Evolutionary conservation across 2,797 vertebrate genomes (phyloP).

Genomic region (Chelonia mydas): DNA sequence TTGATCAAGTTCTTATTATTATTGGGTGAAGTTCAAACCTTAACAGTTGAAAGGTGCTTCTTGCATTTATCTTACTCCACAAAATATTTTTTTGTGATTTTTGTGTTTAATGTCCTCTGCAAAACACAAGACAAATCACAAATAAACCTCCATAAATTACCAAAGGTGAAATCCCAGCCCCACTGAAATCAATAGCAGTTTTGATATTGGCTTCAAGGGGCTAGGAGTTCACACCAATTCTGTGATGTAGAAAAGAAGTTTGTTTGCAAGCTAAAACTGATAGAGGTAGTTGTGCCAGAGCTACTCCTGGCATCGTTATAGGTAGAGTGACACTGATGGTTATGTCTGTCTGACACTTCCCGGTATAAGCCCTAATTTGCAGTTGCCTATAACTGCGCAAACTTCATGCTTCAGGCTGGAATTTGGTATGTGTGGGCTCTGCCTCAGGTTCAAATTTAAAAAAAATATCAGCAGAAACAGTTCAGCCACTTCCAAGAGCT

Average conservation of each 20-base stretch:
- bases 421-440: neutral
- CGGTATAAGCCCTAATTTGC: neutral
- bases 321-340: neutral
- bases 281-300: conserved; percentile 1
- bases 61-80: conserved; percentile 52
- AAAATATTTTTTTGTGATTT: conserved; percentile 69
- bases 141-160: conserved; percentile 6
- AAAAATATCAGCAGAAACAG: neutral
- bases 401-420: neutral
- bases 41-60: conserved; percentile 67
- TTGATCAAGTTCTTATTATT: conserved; percentile 78
- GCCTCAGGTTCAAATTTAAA: neutral
- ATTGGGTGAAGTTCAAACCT: conserved; percentile 68
- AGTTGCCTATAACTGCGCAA: neutral
- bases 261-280: conserved; percentile 18
- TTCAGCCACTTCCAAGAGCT: neutral
- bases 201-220: conserved; percentile 41
- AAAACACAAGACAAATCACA: conserved; percentile 61
- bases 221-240: conserved; percentile 59
- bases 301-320: neutral
- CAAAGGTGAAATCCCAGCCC: conserved; percentile 16
- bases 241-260: conserved; percentile 48
- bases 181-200: conserved; percentile 21
- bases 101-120: conserved; percentile 51
- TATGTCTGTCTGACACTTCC: neutral